A percentile compares a stretch with the other conserved stretches of the same genome.
phyloP scores from a whole-genome alignment of 1,140 invertebrate species.

The Caenorhabditis inopinata region DNA sequence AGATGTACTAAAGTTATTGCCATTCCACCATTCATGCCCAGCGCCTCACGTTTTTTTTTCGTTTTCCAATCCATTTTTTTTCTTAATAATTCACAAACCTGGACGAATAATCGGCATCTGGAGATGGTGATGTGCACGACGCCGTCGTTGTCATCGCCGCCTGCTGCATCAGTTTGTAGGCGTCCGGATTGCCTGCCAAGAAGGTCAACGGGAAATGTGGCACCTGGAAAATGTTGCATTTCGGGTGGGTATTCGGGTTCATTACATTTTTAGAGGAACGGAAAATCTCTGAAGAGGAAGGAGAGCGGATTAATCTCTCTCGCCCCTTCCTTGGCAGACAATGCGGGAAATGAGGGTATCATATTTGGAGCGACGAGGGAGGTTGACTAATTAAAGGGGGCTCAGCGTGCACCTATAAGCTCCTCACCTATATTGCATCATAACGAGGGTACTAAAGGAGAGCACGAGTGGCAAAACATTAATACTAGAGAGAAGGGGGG shows the following conservation, averaged over 20 bases:
- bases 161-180: conserved; percentile 69
- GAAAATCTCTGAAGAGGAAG: neutral
- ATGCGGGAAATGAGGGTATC: neutral
- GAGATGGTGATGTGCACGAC: conserved; percentile 47
- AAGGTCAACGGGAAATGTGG: neutral
- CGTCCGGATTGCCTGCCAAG: neutral
- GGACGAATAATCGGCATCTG: conserved; percentile 45
- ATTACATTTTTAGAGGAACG: neutral
- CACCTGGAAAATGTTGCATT: neutral
- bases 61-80: no score
- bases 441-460: neutral
- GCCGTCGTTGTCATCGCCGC: no score
- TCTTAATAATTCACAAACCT: neutral
- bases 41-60: no score
- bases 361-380: neutral
- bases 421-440: no score
- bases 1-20: no score
- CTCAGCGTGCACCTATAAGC: neutral
- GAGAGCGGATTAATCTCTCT: neutral
- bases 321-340: no score
- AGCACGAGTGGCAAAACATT: neutral
- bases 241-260: no score
- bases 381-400: neutral
- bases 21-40: no score
- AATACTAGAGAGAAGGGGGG: neutral